phyloP scores from a whole-genome alignment of 30 jellyfish, hydroid and myxozoan species.

The Clytia hemisphaerica region DNA sequence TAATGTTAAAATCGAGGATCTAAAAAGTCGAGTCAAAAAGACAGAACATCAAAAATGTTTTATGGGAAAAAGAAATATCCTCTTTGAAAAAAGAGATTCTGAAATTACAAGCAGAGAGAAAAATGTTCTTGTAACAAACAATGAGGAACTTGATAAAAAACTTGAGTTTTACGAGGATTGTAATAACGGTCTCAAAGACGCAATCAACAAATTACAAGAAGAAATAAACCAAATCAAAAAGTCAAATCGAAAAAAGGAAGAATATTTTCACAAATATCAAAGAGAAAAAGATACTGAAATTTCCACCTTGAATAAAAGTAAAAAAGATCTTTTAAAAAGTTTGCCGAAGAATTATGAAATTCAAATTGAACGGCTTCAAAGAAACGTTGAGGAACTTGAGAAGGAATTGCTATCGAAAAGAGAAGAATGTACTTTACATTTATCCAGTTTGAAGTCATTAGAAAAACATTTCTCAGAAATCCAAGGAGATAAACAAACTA shows the following conservation, averaged over 20 bases:
- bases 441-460: too few relatives aligned
- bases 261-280: not conserved
- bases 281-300: not conserved
- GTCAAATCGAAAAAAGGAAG: not conserved
- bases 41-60: not conserved
- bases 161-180: constrained; percentile 1
- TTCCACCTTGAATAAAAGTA: not conserved
- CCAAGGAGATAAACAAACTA: too few relatives aligned
- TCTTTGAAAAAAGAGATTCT: not conserved
- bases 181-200: not conserved
- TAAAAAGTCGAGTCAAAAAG: not conserved
- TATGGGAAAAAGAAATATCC: not conserved
- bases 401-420: too few relatives aligned
- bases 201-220: not conserved
- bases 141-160: not conserved
- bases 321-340: not conserved
- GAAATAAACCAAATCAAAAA: not conserved
- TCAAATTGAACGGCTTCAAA: not conserved
- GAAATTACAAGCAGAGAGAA: not conserved
- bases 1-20: not conserved
- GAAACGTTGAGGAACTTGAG: not conserved
- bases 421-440: too few relatives aligned
- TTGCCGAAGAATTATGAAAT: not conserved
- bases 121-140: not conserved
- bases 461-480: too few relatives aligned